A percentile compares a stretch with the other conserved stretches of the same genome.
Evolutionary conservation across 2,888 invertebrate species (phyloP).

Genomic region (Hirtodrosophila duncani): DNA sequence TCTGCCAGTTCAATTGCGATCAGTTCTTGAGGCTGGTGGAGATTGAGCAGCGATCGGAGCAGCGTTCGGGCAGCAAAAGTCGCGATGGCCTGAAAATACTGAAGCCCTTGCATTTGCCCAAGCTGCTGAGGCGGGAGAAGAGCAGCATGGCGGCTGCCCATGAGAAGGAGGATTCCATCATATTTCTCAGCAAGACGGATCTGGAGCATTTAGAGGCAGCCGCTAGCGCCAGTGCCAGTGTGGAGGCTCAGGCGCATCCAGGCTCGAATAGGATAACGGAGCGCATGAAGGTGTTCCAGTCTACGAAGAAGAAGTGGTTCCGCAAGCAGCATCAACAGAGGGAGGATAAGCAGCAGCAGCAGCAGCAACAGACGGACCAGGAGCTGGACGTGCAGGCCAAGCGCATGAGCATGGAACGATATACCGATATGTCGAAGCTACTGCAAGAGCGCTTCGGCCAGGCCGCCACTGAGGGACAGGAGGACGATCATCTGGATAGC

Average conservation of each 20-base stretch:
- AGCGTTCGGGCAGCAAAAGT: constrained; percentile 78
- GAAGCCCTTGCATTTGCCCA: constrained; percentile 78
- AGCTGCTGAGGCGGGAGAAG: constrained; percentile 76
- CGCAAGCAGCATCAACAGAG: constrained; percentile 78
- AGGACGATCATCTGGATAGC: constrained; percentile 54
- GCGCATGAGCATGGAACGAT: constrained; percentile 84
- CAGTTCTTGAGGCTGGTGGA: constrained; percentile 77
- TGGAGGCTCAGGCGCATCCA: constrained; percentile 38
- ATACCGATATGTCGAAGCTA: constrained; percentile 85
- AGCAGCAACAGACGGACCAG: constrained; percentile 45
- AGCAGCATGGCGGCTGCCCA: constrained; percentile 77
- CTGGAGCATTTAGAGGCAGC: constrained; percentile 81
- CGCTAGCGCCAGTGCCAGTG: constrained; percentile 40
- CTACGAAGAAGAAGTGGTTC: constrained; percentile 84
- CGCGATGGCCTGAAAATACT: constrained; percentile 81
- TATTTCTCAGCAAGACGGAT: constrained; percentile 83
- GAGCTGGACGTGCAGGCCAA: constrained; percentile 83
- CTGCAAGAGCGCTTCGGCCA: constrained; percentile 84
- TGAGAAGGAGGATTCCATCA: constrained; percentile 84
- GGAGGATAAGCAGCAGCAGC: constrained; percentile 24
- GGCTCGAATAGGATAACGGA: constrained; percentile 73
- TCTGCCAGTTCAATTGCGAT: constrained; percentile 78
- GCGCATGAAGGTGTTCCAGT: constrained; percentile 78
- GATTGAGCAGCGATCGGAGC: constrained; percentile 77
- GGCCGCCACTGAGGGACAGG: constrained; percentile 27